These are phyloP conservation scores for Mantis religiosa DNA, from an alignment of 2,888 invertebrate genomes.

Conservation along the genomic window DNA sequence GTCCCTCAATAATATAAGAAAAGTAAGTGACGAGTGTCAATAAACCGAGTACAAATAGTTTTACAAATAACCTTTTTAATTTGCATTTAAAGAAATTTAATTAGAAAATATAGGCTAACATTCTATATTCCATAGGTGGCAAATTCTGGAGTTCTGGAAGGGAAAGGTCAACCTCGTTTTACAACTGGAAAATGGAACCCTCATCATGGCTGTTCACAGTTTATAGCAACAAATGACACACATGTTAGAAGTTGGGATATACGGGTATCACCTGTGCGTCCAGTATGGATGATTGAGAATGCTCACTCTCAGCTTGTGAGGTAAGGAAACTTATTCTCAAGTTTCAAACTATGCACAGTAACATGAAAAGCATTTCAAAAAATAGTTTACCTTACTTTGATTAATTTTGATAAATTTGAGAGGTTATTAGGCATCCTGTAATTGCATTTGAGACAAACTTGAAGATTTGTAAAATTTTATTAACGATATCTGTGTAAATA, in stretches of 20 bases:
- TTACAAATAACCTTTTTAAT: no score
- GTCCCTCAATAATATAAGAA: no score
- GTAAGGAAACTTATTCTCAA: slow-evolving; percentile 34
- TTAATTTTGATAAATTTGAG: no score
- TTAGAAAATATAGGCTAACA: not conserved
- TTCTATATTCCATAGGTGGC: slow-evolving; percentile 35
- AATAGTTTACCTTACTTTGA: no score
- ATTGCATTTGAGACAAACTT: no score
- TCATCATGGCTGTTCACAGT: slow-evolving; percentile 80
- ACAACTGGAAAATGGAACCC: slow-evolving; percentile 93
- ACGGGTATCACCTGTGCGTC: slow-evolving; percentile 61
- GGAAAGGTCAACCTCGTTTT: slow-evolving; percentile 68
- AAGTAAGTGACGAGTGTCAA: no score
- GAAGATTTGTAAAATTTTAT: no score
- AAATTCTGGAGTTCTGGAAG: slow-evolving; percentile 39
- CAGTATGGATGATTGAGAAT: slow-evolving; percentile 78
- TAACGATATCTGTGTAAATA: no score
- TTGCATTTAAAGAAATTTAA: not conserved
- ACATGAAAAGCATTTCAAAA: no score
- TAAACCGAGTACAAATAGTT: no score
- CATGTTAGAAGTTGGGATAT: slow-evolving; percentile 86
- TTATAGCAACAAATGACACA: slow-evolving; percentile 83
- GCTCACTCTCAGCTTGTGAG: slow-evolving; percentile 82
- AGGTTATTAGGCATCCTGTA: no score
- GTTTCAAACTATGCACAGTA: no score